Base-by-base conservation (phyloP, 1,140 invertebrate species). In the Linepithema humile region DNA sequence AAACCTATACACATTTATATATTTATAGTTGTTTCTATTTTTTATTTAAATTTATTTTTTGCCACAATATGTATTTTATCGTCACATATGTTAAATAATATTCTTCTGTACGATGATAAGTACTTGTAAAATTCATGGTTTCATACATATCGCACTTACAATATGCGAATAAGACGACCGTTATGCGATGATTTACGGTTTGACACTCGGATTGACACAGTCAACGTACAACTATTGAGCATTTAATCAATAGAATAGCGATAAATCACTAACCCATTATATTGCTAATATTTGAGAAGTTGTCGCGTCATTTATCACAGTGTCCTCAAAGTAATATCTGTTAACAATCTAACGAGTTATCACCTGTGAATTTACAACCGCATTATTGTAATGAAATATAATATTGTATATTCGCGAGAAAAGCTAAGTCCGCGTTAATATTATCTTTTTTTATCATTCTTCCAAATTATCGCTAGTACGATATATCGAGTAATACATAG, bases 211-310 rank as follows among this genome's bases (percentile, higher is more conserved):
- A 40, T 62, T 59, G 60, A 55, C 57, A 26, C 10, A 23, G 29
- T n/a, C 35, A 50, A 20, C 43, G 35, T 38, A 77, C 35, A 38
- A 40, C 62, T 17, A 48, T 69, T 70, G 55, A 65, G 53, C 57
- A 29, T 9, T 35, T 55, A 32, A 74, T 84, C 43, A 32, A 50
- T 69, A 80, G 23, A 7, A 75, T 2, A 43, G 67, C 38, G 40
- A 84, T 87, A 87, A 87, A 87, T 87, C 85, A 78, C 84, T 59
- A 59, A 78, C 10, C 29, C 50, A 73, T 87, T 87, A 82, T 53
- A 78, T 67, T 20, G 38, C 70, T 65, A 84, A 87, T 59, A 10
- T 45, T 20, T 5, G 40, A 43, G 29, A 74, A 74, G 43, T 17
- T 35, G 23, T 74, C n/a, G 55, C 40, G 29, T 23, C 38, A 32